A percentile compares a stretch with the other conserved stretches of the same genome.
Evolutionary conservation across 2,888 invertebrate species (phyloP).

Genomic region (Druceiella hillmani): DNA sequence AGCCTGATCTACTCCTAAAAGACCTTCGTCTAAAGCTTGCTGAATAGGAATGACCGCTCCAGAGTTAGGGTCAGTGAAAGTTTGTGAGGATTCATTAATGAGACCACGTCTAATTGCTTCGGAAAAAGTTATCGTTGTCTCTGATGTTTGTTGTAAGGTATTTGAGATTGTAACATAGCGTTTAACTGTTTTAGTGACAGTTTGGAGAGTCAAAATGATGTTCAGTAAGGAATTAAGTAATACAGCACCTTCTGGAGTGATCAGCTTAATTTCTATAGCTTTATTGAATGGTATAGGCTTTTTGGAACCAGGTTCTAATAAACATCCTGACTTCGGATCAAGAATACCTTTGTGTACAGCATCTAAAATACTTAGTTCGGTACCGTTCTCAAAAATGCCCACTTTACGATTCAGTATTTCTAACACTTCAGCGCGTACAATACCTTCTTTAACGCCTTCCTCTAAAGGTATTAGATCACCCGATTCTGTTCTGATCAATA

Average conservation of each 20-base stretch:
- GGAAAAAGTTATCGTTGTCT: slow-evolving; percentile 63
- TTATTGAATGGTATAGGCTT: slow-evolving; percentile 75
- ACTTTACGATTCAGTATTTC: slow-evolving; percentile 81
- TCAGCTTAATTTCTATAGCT: slow-evolving; percentile 78
- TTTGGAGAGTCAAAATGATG: slow-evolving; percentile 82
- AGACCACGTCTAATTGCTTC: slow-evolving; percentile 74
- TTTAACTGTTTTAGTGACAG: slow-evolving; percentile 79
- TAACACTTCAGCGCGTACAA: slow-evolving; percentile 78
- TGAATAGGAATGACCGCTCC: slow-evolving; percentile 68
- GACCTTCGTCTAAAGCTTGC: slow-evolving; percentile 70
- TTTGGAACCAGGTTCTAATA: slow-evolving; percentile 68
- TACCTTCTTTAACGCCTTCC: slow-evolving; percentile 72
- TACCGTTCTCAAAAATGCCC: slow-evolving; percentile 71
- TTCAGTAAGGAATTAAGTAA: slow-evolving; percentile 79
- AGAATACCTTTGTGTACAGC: slow-evolving; percentile 82
- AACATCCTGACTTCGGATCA: slow-evolving; percentile 83
- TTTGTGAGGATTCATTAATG: slow-evolving; percentile 72
- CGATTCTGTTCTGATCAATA: slow-evolving; percentile 66
- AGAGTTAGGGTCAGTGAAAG: slow-evolving; percentile 71
- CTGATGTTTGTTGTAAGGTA: slow-evolving; percentile 51
- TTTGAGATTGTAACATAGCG: slow-evolving; percentile 73
- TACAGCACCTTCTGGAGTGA: slow-evolving; percentile 84
- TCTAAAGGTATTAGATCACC: slow-evolving; percentile 72
- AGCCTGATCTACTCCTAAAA: slow-evolving; percentile 58
- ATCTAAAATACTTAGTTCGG: slow-evolving; percentile 78